Evolutionary conservation across 2,113 vertebrate genomes (phyloP).

Genomic region (Cyanoderma ruficeps): DNA sequence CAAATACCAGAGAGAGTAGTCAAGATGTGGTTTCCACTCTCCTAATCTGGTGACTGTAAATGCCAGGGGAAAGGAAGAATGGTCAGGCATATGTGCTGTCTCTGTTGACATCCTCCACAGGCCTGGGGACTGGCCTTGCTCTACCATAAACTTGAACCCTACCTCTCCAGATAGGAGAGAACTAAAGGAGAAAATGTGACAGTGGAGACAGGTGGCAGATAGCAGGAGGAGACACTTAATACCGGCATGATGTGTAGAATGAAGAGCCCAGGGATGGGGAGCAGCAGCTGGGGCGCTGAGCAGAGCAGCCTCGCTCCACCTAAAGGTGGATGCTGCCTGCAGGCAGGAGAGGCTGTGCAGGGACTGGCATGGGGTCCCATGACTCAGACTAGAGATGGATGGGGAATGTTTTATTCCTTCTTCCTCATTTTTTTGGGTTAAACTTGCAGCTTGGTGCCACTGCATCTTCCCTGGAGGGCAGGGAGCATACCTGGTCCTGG

Average conservation of each 20-base stretch:
- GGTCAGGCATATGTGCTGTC: background rate
- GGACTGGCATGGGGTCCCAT: fast-evolving
- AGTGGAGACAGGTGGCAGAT: background rate
- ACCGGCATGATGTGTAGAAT: fast-evolving
- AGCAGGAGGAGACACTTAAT: background rate
- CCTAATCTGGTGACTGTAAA: background rate
- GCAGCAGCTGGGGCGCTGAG: fast-evolving
- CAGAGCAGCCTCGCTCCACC: background rate
- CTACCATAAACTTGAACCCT: background rate
- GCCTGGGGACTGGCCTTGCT: background rate
- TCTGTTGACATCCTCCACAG: background rate
- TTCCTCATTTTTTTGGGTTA: background rate
- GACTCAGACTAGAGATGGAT: background rate
- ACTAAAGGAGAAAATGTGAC: background rate
- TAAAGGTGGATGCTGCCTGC: fast-evolving
- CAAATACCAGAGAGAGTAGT: background rate
- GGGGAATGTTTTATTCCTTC: background rate
- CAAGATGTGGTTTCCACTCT: background rate
- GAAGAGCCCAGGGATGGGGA: background rate
- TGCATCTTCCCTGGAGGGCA: background rate
- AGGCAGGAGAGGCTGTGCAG: background rate
- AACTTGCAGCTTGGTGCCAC: background rate
- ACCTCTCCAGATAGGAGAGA: background rate
- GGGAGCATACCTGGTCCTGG: background rate
- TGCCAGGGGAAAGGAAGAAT: background rate